Base-by-base conservation (phyloP, 1,140 invertebrate species). In the Spodoptera litura region DNA sequence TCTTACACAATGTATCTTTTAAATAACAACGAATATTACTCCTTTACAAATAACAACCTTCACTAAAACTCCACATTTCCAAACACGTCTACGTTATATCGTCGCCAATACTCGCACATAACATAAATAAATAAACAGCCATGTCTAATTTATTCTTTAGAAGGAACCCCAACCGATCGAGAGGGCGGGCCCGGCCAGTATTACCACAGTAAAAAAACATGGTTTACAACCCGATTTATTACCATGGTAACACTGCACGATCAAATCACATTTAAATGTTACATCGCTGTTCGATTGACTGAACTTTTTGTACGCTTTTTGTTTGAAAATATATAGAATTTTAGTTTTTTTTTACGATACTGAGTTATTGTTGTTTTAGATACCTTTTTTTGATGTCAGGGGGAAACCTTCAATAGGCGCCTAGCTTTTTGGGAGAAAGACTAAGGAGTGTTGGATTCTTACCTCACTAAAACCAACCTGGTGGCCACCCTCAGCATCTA, bases 251-350 rank as follows among this genome's bases (percentile, higher is more conserved):
- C 62, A 66, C 35, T 66, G 62, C 15, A 20, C 38, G 58, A 35
- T 66, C 62, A 15, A 66, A 66, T 66, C 62, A 49, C 62, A 66
- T 62, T 66, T 66, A 66, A 66, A 66, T 49, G 15, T 66, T 44
- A 10, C 38, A 10, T 49, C 62, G 62, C n/a, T 49, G 62, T 66
- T 15, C 49, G 38, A 66, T 64, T 64, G 61, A 44, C 35, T 49
- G 38, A 49, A 49, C 10, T 20, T 66, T 66, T 61, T 61, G 58
- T 31, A 35, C 35, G 3, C 9, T 44, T 20, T 44, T 44, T 44
- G 6, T 44, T 44, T 44, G 6, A 4, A 25, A 61, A 61, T 31
- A 10, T 1, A 58, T 27, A 59, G 2, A 31, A 20, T 4, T 1
- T 59, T 31, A 13, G 25, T 59, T 59, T 59, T 31, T 31, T 31